A percentile compares a stretch with the other conserved stretches of the same genome.
Evolutionary conservation across 1,140 invertebrate species (phyloP).

Genomic region (Brevipalpus yothersi): DNA sequence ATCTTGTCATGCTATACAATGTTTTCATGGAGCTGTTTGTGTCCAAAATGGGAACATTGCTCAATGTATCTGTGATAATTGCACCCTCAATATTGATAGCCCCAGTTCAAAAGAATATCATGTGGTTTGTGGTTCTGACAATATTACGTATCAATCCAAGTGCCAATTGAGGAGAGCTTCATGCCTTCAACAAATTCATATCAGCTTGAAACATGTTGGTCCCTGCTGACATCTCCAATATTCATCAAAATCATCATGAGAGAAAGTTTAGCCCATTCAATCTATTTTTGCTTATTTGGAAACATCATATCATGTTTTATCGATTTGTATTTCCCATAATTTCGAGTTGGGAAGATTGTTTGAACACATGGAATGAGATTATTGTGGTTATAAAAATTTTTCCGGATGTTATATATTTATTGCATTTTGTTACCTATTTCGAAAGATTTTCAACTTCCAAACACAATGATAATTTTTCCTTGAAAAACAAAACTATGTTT

Average conservation of each 20-base stretch:
- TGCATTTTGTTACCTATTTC: too few relatives aligned
- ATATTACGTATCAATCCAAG: slow-evolving; percentile 36
- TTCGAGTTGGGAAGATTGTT: too few relatives aligned
- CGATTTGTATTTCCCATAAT: too few relatives aligned
- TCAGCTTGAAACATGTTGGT: neutral
- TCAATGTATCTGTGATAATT: slow-evolving; percentile 2
- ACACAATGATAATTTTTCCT: too few relatives aligned
- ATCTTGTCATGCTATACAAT: neutral
- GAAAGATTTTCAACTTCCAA: too few relatives aligned
- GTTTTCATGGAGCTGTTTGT: slow-evolving; percentile 2
- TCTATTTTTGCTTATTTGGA: too few relatives aligned
- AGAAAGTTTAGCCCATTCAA: too few relatives aligned
- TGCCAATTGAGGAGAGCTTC: slow-evolving; percentile 38
- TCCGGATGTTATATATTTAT: too few relatives aligned
- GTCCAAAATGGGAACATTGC: neutral
- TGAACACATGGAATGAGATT: too few relatives aligned
- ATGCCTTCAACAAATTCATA: slow-evolving; percentile 29
- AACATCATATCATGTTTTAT: too few relatives aligned
- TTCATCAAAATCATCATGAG: neutral
- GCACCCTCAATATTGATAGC: neutral
- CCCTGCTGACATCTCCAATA: neutral
- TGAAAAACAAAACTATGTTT: too few relatives aligned
- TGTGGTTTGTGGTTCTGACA: slow-evolving; percentile 35
- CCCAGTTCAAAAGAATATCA: neutral
- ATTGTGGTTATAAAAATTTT: too few relatives aligned